Percentiles rank a stretch among this genome's conserved stretches.
Conservation (phyloP, 2,888 invertebrate genomes). For the Acronicta psi region DNA sequence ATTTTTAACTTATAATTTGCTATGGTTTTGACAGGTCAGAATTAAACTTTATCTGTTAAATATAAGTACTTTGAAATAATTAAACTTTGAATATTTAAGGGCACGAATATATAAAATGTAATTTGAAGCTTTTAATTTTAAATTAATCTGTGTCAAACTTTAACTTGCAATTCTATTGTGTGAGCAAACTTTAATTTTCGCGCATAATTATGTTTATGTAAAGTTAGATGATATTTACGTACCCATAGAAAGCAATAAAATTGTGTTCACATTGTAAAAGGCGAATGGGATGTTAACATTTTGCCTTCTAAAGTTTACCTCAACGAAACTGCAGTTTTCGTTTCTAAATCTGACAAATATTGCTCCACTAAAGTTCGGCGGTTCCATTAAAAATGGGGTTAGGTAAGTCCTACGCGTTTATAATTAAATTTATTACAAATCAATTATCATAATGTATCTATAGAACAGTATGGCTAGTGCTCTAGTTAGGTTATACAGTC, state of each 20-base stretch:
- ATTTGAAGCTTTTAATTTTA: constrained; percentile 6
- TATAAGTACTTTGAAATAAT: constrained; percentile 2
- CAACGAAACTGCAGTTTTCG: too few relatives aligned
- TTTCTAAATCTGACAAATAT: too few relatives aligned
- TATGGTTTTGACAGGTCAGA: constrained; percentile 19
- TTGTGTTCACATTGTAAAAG: too few relatives aligned
- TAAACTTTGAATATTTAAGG: not conserved
- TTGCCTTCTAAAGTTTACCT: too few relatives aligned
- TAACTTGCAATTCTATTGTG: constrained; percentile 9
- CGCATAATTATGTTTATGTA: too few relatives aligned
- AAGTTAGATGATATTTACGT: too few relatives aligned
- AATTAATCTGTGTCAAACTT: constrained; percentile 14
- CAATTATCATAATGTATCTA: constrained; percentile 4
- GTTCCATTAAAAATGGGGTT: too few relatives aligned
- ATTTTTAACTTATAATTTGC: constrained; percentile 1
- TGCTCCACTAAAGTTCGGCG: too few relatives aligned
- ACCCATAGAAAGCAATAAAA: too few relatives aligned
- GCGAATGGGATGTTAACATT: too few relatives aligned
- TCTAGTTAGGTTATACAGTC: constrained; percentile 66
- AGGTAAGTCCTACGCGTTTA: too few relatives aligned
- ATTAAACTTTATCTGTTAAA: constrained; percentile 11
- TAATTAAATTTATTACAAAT: too few relatives aligned
- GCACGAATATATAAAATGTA: constrained; percentile 10
- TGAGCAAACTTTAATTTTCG: not conserved
- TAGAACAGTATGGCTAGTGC: constrained; percentile 42